Base-by-base conservation (phyloP, 2,888 invertebrate genomes). In the Pasiphila rectangulata region DNA sequence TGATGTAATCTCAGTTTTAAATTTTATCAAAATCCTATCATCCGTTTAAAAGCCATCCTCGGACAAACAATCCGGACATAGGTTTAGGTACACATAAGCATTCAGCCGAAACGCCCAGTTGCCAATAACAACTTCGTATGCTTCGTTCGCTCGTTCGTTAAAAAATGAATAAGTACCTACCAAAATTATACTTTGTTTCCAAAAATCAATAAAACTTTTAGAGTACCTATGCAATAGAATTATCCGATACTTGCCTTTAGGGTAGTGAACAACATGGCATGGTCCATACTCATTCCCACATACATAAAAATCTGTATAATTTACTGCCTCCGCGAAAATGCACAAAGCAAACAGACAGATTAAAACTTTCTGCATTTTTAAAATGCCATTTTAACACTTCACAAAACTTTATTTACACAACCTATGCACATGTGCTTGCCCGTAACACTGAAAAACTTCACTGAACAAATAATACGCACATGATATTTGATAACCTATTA, bases 401-500 rank as follows among this genome's bases (percentile, higher is more conserved):
- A 46, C 12, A 17, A 46, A 45, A 35, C 53, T 29, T 39, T 38
- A 5, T 19, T 15, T 40, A 46, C 7, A 24, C 3, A 27, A 16
- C 40, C 53, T 27, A 62, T 62, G 65, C 74, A 74, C 75, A 69
- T 69, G 71, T 67, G 66, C 69, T 56, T 73, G 62, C 66, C 64
- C 63, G 62, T 59, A 63, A 58, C 64, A 68, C 69, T 72, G 56
- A 56, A 58, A 69, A 64, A 75, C 74, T 69, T 74, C 64, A 64
- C 64, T 64, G 61, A 60, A 67, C 66, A 53, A 57, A 61, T 57
- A 59, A 50, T 49, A 54, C 51, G 15, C 66, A 67, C 63, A 57
- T 61, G 72, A 68, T 82, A 82, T 82, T 78, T 71, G 46, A 57
- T 65, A 66, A 59, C 64, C 57, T 58, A 75, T 72, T 63, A 72